phyloP scores from a whole-genome alignment of 1,140 invertebrate genomes.

The Brachionus rubens region DNA sequence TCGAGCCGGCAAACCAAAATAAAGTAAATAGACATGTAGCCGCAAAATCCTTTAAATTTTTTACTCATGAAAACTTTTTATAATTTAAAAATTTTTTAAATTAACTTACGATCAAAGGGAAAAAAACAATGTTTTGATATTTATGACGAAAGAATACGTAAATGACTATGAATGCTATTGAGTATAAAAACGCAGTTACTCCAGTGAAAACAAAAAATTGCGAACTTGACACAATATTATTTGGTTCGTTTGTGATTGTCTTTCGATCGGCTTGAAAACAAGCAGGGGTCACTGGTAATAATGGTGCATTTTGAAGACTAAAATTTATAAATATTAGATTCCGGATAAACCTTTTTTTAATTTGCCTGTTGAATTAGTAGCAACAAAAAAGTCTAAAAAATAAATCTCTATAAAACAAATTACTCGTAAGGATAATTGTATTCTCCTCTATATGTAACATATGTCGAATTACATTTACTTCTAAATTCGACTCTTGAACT shows the following conservation, averaged over 20 bases:
- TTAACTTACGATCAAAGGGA: slow-evolving; percentile 31
- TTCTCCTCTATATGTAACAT: background rate
- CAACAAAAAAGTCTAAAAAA: background rate
- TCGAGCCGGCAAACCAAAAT: slow-evolving; percentile 41
- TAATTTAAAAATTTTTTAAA: background rate
- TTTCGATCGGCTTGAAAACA: background rate
- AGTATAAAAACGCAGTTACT: slow-evolving; percentile 34
- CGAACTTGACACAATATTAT: background rate
- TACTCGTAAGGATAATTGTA: slow-evolving; percentile 37
- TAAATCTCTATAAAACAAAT: background rate
- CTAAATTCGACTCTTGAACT: background rate
- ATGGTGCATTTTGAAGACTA: background rate
- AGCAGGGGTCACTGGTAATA: background rate
- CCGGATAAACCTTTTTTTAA: background rate
- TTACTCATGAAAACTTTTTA: background rate
- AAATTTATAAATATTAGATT: background rate
- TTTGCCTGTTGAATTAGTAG: background rate
- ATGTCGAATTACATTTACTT: background rate
- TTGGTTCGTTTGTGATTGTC: background rate
- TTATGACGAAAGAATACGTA: slow-evolving; percentile 37
- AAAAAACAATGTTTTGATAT: slow-evolving; percentile 29
- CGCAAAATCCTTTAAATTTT: slow-evolving; percentile 13
- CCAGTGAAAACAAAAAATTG: slow-evolving; percentile 46
- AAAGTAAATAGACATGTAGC: slow-evolving; percentile 14
- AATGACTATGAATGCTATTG: slow-evolving; percentile 13